phyloP scores from a whole-genome alignment of 2,113 vertebrate species.

The Irena cyanogastra region DNA sequence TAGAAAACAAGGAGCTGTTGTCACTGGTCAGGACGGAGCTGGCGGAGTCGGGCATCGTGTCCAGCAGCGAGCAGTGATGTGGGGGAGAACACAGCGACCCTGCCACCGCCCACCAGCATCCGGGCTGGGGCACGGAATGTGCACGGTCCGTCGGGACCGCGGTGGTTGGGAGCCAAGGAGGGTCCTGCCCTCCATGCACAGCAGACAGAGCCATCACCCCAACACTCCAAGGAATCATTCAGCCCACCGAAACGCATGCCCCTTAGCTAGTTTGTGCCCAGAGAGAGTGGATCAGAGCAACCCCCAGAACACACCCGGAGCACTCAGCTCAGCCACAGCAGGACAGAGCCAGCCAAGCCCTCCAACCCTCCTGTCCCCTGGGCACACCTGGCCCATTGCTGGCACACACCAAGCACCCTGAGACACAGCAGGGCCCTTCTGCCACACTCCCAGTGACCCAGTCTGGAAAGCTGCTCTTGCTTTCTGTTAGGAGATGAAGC shows the following conservation, averaged over 20 bases:
- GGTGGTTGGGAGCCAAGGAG: accelerated
- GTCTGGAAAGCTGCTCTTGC: neutral
- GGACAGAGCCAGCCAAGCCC: accelerated
- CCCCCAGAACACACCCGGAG: accelerated
- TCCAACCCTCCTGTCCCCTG: neutral
- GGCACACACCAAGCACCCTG: neutral
- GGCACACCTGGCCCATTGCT: accelerated
- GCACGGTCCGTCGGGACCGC: accelerated
- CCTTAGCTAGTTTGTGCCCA: no score
- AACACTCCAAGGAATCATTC: accelerated
- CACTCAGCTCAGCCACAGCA: neutral
- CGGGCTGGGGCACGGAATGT: accelerated
- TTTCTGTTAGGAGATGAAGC: neutral
- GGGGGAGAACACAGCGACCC: neutral
- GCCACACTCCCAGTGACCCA: accelerated
- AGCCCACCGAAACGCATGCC: accelerated
- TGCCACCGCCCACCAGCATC: neutral
- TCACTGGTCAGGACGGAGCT: neutral
- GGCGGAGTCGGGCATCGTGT: neutral
- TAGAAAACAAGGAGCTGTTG: neutral
- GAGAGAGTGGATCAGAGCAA: accelerated
- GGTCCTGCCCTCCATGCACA: neutral
- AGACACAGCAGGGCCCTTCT: neutral
- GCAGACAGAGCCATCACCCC: neutral
- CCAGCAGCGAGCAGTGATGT: neutral